Conservation (phyloP, 2,888 invertebrate genomes). For the Drosophila bunnanda region DNA sequence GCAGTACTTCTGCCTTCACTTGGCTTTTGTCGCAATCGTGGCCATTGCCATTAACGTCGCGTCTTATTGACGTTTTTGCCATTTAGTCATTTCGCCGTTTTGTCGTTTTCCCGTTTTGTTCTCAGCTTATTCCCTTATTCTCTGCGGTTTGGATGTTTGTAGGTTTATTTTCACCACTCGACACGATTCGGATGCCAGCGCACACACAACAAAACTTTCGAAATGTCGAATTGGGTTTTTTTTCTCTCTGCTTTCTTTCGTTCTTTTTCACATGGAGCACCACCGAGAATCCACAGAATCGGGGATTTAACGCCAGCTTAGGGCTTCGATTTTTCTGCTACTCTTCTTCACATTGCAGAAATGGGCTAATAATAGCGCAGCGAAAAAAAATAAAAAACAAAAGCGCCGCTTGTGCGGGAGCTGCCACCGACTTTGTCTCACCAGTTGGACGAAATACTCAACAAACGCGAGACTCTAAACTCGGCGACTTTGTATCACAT, state of each 20-base stretch:
- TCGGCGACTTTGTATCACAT: conserved; percentile 76
- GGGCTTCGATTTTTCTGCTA: conserved; percentile 14
- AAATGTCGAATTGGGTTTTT: conserved; percentile 50
- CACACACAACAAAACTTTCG: conserved; percentile 50
- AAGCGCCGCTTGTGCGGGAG: conserved; percentile 77
- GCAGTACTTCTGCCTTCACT: conserved; percentile 7
- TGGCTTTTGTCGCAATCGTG: conserved; percentile 17
- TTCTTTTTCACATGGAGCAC: conserved; percentile 24
- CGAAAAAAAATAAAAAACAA: conserved; percentile 54
- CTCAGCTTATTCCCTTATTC: conserved; percentile 26
- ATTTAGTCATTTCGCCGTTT: conserved; percentile 7
- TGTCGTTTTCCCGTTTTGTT: conserved; percentile 40
- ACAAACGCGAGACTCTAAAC: conserved; percentile 78
- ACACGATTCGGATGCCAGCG: conserved; percentile 70
- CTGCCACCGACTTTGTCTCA: conserved; percentile 82
- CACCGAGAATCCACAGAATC: conserved; percentile 10
- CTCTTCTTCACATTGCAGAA: conserved; percentile 27
- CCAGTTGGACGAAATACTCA: conserved; percentile 84
- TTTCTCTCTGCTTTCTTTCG: not conserved
- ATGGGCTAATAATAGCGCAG: conserved; percentile 5
- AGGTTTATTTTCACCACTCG: conserved; percentile 73
- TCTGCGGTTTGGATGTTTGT: conserved; percentile 52
- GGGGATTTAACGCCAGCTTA: conserved; percentile 1
- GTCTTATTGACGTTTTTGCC: conserved; percentile 19
- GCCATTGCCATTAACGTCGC: conserved; percentile 16